Percentiles rank a stretch among this genome's conserved stretches.
Evolutionary conservation across 2,797 vertebrate species (phyloP).

Genomic region (Lacerta bilineata): DNA sequence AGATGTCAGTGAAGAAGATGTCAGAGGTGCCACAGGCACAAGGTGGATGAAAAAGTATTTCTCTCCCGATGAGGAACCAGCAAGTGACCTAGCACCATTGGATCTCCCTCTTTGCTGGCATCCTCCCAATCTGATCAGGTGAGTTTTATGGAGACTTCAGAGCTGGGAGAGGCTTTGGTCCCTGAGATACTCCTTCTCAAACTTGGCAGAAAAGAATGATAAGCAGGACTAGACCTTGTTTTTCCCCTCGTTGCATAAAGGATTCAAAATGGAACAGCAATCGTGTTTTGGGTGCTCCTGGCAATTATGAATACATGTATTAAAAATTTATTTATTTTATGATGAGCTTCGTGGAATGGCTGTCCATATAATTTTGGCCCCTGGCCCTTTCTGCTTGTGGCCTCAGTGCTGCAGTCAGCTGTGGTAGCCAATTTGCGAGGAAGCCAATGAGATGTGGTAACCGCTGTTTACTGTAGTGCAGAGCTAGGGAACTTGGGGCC

Average conservation of each 20-base stretch:
- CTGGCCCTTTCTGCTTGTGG: not conserved
- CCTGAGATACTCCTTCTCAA: not conserved
- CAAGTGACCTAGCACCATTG: too few species aligned
- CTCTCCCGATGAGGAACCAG: not conserved
- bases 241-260: not conserved
- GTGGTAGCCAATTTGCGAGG: not conserved
- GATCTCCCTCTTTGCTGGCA: not conserved
- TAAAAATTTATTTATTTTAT: not conserved
- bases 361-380: not conserved
- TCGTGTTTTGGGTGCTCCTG: not conserved
- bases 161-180: not conserved
- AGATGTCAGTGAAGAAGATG: not conserved
- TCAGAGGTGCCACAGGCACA: too few species aligned
- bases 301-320: not conserved
- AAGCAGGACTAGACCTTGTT: not conserved
- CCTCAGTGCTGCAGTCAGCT: not conserved
- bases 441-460: not conserved
- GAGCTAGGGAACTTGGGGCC: too few species aligned
- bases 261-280: too few species aligned
- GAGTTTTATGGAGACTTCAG: not conserved
- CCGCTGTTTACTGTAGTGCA: too few species aligned
- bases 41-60: not conserved
- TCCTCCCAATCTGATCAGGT: not conserved
- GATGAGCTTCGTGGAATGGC: not conserved
- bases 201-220: not conserved